Conservation (phyloP, 2,797 vertebrate species). For the Neopelma chrysocephalum region DNA sequence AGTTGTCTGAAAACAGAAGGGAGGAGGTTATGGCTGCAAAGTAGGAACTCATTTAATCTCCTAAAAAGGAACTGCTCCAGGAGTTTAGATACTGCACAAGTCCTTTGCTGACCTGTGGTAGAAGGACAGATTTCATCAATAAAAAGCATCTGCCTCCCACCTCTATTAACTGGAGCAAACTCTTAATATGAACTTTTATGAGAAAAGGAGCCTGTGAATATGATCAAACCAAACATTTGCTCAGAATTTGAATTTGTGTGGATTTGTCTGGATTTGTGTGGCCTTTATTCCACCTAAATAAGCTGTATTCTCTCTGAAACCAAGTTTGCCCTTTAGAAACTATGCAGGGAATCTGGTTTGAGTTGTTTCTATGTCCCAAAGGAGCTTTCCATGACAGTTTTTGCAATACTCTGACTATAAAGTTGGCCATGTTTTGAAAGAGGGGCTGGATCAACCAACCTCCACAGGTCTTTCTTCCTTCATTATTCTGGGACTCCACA, state of each 20-base stretch:
- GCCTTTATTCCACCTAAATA: background rate
- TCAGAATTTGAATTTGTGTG: background rate
- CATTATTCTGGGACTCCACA: background rate
- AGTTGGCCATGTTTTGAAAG: background rate
- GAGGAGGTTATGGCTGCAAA: background rate
- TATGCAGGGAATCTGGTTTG: background rate
- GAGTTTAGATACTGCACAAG: background rate
- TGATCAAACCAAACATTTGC: background rate
- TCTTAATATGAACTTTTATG: background rate
- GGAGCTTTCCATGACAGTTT: background rate
- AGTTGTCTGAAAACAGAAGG: background rate
- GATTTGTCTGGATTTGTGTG: background rate
- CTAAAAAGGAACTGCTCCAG: background rate
- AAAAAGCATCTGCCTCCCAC: background rate
- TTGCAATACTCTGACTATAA: background rate
- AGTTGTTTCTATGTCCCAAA: background rate
- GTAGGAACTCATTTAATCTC: background rate
- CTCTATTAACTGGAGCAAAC: background rate
- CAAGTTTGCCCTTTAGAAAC: background rate
- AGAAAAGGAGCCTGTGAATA: background rate
- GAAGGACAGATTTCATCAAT: background rate
- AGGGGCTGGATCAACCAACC: background rate
- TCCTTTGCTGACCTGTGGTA: background rate
- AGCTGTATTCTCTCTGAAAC: background rate
- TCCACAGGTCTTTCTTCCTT: background rate